A percentile compares a stretch with the other conserved stretches of the same genome.
Conservation (phyloP, 1,140 invertebrate species). For the Metaphire vulgaris region DNA sequence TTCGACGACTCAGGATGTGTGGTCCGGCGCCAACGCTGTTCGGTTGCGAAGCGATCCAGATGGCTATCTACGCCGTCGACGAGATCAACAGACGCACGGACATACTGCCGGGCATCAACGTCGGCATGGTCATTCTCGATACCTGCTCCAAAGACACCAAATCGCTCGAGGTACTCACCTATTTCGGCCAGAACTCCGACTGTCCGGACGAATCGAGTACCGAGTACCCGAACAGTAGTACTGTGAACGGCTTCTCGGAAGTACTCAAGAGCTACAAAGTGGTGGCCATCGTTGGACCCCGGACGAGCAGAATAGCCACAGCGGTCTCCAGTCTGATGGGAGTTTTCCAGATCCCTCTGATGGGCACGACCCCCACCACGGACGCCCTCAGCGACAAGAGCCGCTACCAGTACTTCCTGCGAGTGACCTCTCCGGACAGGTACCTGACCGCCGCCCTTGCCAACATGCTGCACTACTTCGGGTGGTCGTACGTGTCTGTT, state of each 20-base stretch:
- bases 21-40: background rate
- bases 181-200: background rate
- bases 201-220: background rate
- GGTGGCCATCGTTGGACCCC: background rate
- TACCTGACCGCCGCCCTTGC: constrained; percentile 64
- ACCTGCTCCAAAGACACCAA: constrained; percentile 68
- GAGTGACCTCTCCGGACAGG: constrained; percentile 44
- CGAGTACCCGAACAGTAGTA: background rate
- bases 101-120: constrained; percentile 57
- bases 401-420: constrained; percentile 42
- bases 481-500: constrained; percentile 66
- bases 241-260: background rate
- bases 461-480: constrained; percentile 58
- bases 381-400: constrained; percentile 39
- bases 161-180: constrained; percentile 57
- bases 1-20: background rate
- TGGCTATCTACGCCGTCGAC: background rate
- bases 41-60: background rate
- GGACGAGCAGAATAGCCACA: constrained; percentile 58
- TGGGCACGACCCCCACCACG: background rate
- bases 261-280: background rate
- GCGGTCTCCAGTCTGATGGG: constrained; percentile 59
- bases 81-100: constrained; percentile 58
- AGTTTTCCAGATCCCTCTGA: constrained; percentile 62
- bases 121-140: constrained; percentile 68